Evolutionary conservation across 1,140 invertebrate genomes (phyloP).

Genomic region (Homarus americanus): DNA sequence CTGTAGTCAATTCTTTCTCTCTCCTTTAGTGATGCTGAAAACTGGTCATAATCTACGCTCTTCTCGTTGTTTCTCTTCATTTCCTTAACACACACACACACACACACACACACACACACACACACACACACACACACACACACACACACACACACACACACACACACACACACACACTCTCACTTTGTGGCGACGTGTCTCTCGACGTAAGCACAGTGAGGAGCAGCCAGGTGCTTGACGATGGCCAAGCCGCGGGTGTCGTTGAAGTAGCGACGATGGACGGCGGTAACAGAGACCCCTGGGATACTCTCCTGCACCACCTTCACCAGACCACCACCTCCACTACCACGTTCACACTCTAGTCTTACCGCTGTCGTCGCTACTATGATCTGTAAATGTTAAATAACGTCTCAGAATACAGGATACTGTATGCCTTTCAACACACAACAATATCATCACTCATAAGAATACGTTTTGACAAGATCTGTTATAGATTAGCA

Average conservation of each 20-base stretch:
- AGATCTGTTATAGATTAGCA: too few species aligned
- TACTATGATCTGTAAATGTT: slow-evolving; percentile 22
- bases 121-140: slow-evolving; percentile 4
- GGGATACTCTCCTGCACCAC: slow-evolving; percentile 84
- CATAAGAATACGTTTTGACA: too few species aligned
- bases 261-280: slow-evolving; percentile 89
- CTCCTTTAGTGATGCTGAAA: too few species aligned
- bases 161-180: slow-evolving; percentile 56
- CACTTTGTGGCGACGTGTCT: slow-evolving; percentile 88
- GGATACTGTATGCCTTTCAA: too few species aligned
- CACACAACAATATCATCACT: too few species aligned
- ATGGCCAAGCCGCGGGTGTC: slow-evolving; percentile 86
- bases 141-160: neutral
- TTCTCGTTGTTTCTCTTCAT: too few species aligned
- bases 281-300: slow-evolving; percentile 82
- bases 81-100: too few species aligned
- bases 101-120: neutral
- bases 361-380: slow-evolving; percentile 30
- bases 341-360: neutral
- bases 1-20: too few species aligned
- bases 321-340: slow-evolving; percentile 31
- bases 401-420: too few species aligned
- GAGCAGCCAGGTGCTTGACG: slow-evolving; percentile 85
- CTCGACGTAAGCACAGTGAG: slow-evolving; percentile 85
- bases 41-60: too few species aligned